Percentiles rank a stretch among this genome's conserved stretches.
Evolutionary conservation across 1,140 invertebrate species (phyloP).

Genomic region (Pygmarrhopalites habei): DNA sequence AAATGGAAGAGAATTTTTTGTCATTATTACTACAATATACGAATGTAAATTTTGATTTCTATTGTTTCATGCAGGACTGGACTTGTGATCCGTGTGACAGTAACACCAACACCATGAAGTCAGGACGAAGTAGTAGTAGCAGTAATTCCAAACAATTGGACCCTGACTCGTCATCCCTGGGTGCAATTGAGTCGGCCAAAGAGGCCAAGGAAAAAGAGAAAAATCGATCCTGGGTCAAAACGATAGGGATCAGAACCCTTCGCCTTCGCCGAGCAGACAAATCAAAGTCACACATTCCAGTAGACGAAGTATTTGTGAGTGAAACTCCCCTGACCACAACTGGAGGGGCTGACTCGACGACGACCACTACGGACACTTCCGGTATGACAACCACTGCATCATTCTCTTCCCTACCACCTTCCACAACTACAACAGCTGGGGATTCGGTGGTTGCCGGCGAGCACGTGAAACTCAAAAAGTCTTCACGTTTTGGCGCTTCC

Average conservation of each 20-base stretch:
- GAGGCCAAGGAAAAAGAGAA: slow-evolving; percentile 29
- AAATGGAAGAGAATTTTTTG: too few species aligned
- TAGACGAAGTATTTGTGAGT: slow-evolving; percentile 2
- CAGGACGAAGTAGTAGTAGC: background rate
- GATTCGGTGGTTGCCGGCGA: background rate
- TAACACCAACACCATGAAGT: background rate
- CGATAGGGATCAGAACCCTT: slow-evolving; percentile 36
- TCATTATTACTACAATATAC: too few species aligned
- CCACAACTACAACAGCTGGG: background rate
- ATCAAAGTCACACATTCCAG: background rate
- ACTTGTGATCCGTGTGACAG: background rate
- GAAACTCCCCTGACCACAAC: background rate
- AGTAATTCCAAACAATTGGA: background rate
- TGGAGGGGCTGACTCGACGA: background rate
- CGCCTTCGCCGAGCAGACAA: slow-evolving; percentile 14
- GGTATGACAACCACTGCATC: background rate
- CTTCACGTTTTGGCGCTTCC: slow-evolving; percentile 5
- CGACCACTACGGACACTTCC: background rate
- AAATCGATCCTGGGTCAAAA: slow-evolving; percentile 36
- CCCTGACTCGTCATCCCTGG: slow-evolving; percentile 2
- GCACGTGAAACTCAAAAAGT: slow-evolving; percentile 17
- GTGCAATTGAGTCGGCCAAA: slow-evolving; percentile 17
- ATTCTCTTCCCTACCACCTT: background rate
- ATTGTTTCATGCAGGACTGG: too few species aligned
- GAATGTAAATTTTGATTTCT: too few species aligned